Conservation (phyloP, 1,140 invertebrate species). For the Panagrolaimus sp. region DNA sequence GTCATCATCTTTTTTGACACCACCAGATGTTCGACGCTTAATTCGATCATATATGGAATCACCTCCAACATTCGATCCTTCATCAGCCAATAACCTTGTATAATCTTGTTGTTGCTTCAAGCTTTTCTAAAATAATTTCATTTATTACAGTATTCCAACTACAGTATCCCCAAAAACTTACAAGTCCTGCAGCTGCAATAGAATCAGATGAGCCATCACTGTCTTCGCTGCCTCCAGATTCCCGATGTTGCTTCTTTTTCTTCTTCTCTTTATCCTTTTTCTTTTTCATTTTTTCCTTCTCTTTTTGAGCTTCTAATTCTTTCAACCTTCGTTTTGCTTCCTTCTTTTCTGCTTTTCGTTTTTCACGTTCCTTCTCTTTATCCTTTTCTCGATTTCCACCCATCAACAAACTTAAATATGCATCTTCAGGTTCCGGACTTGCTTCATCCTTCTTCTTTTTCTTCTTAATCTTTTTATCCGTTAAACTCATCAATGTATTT, state of each 20-base stretch:
- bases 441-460: background rate
- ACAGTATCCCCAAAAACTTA: background rate
- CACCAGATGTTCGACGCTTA: background rate
- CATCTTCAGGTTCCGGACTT: background rate
- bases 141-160: background rate
- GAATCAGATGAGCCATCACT: background rate
- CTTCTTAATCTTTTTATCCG: background rate
- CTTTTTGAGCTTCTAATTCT: too few species aligned
- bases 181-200: background rate
- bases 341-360: conserved; percentile 1
- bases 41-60: background rate
- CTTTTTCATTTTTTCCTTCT: background rate
- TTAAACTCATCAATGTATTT: background rate
- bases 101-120: background rate
- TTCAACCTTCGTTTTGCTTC: background rate
- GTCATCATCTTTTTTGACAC: background rate
- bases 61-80: background rate
- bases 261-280: background rate
- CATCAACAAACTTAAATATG: background rate
- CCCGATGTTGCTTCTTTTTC: background rate
- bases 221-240: background rate
- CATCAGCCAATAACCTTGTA: background rate
- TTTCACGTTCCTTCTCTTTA: background rate
- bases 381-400: background rate
- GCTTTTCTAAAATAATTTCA: background rate